Evolutionary conservation across 1,140 invertebrate species (phyloP).

Genomic region (Cotesia vestalis): DNA sequence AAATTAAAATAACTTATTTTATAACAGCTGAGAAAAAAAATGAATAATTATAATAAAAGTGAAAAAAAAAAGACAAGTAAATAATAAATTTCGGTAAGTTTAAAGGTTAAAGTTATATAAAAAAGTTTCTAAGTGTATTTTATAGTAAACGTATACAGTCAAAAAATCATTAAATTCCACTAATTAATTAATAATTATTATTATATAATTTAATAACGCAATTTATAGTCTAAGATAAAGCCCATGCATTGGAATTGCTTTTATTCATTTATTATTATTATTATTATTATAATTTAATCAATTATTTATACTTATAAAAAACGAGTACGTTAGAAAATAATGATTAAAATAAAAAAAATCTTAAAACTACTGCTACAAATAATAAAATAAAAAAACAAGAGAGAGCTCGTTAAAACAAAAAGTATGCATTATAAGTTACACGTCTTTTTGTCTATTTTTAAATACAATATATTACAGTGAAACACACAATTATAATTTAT

Average conservation of each 20-base stretch:
- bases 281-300: not conserved
- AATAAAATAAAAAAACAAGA: conserved; percentile 30
- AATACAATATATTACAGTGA: conserved; percentile 65
- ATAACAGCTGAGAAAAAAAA: no score
- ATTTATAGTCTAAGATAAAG: conserved; percentile 26
- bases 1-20: no score
- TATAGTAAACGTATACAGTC: conserved; percentile 36
- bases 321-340: not conserved
- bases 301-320: not conserved
- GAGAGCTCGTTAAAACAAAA: conserved; percentile 30
- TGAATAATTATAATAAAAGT: no score
- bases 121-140: conserved; percentile 36
- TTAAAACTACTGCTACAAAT: conserved; percentile 2
- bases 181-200: no score
- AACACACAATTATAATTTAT: conserved; percentile 66
- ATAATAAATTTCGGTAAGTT: not conserved
- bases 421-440: conserved; percentile 38
- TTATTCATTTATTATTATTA: conserved; percentile 13
- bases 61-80: no score
- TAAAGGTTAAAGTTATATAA: conserved; percentile 21
- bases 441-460: conserved; percentile 56
- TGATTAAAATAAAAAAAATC: conserved; percentile 9
- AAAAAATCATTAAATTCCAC: conserved; percentile 5
- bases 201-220: conserved; percentile 36
- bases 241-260: conserved; percentile 30